These are phyloP conservation scores for Ostrea denselamellosa DNA, from an alignment of 1,140 invertebrate genomes.

Conservation along the genomic window DNA sequence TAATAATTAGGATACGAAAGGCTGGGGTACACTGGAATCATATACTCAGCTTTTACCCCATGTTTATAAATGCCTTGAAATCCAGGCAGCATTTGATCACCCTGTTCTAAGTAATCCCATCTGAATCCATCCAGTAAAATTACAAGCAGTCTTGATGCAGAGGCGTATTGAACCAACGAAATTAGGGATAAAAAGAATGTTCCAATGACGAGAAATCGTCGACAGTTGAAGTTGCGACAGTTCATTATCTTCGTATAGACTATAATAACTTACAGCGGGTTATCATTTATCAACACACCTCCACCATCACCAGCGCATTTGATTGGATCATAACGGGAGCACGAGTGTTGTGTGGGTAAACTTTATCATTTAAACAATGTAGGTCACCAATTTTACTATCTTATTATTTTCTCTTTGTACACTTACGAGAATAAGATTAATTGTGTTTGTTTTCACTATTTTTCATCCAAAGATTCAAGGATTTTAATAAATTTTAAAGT, in stretches of 20 bases:
- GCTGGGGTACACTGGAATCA: conserved; percentile 72
- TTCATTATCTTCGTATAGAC: not conserved
- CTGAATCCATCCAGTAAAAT: conserved; percentile 74
- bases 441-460: too few species aligned
- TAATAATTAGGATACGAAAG: conserved; percentile 77
- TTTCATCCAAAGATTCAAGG: too few species aligned
- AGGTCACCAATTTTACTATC: too few species aligned
- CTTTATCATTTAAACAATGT: too few species aligned
- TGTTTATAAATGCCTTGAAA: conserved; percentile 63
- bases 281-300: not conserved
- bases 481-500: too few species aligned
- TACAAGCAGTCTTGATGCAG: conserved; percentile 46
- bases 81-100: conserved; percentile 60
- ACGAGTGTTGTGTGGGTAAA: too few species aligned
- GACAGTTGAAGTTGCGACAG: not conserved
- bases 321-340: too few species aligned
- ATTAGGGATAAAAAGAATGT: not conserved
- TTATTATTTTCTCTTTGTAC: too few species aligned
- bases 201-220: not conserved
- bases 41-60: conserved; percentile 69
- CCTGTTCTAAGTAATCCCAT: conserved; percentile 72
- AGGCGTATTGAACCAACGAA: not conserved
- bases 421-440: too few species aligned
- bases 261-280: not conserved
- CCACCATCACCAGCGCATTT: too few species aligned